Base-by-base conservation (phyloP, 2,888 invertebrate genomes). In the Anticlea derivata region DNA sequence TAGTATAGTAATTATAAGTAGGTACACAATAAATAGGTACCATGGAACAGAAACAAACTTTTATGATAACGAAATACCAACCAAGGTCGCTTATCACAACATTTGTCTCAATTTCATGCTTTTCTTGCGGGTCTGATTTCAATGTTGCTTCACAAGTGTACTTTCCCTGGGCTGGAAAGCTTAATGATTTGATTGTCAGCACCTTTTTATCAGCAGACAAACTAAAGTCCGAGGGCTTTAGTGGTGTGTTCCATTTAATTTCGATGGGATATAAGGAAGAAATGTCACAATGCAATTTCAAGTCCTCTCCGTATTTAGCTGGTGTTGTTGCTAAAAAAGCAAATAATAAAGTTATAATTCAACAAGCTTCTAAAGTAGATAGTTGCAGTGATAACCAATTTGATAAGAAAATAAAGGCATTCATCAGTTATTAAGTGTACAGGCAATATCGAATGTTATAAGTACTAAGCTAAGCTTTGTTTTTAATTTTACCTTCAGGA, bases 121-220 rank as follows among this genome's bases (percentile, higher is more conserved):
- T 37, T 33, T 24, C 26, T 22, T 7, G 13, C n/a, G 37, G 33
- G 7, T 54, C 27, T 2, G 27, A 33, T 24, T 10, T 41, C n/a
- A 54, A 41, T n/a, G 29, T 30, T 0, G 41, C 41, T 41, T 50
- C 29, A 37, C 54, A 54, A 1, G 20, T 27, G 20, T 54, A 54
- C 2, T n/a, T n/a, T 17, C 54, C 54, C 20, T 41, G 38, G 7
- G 38, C 23, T 8, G 39, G 10, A 7, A 50, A n/a, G 5, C 11
- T 29, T 5, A 31, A 30, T n/a, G 41, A 13, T 30, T 37, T 53
- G 11, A 56, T 53, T 7, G 41, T 53, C 8, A 54, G 5, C n/a
- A 24, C 35, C 7, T 26, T 51, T 3, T 34, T 40, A 31, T 46
- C 46, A 31, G 17, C 30, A 1, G 41, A 46, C 4, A 51, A n/a